These are phyloP conservation scores for Leptinotarsa texana DNA, from an alignment of 1,140 invertebrate species.

Conservation along the genomic window DNA sequence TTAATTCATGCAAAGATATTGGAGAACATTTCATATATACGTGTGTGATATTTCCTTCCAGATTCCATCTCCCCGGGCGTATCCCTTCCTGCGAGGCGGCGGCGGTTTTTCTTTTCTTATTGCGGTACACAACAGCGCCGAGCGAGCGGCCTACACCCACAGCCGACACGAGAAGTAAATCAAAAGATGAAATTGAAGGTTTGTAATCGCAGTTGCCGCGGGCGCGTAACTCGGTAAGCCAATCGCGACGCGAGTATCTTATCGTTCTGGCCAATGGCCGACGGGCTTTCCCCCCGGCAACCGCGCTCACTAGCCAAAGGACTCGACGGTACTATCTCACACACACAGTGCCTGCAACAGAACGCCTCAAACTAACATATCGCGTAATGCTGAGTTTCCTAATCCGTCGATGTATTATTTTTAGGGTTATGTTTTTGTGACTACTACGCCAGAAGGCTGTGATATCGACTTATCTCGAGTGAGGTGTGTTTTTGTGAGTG, in stretches of 20 bases:
- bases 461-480: constrained; percentile 9
- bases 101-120: constrained; percentile 14
- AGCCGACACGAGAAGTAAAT: constrained; percentile 45
- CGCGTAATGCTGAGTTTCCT: constrained; percentile 16
- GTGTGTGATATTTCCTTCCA: constrained; percentile 7
- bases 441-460: constrained; percentile 9
- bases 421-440: constrained; percentile 11
- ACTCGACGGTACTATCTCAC: constrained; percentile 43
- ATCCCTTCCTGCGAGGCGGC: background rate
- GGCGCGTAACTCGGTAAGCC: constrained; percentile 51
- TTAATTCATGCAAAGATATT: constrained; percentile 9
- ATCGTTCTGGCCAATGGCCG: constrained; percentile 51
- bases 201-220: constrained; percentile 49
- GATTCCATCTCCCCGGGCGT: constrained; percentile 10
- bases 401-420: constrained; percentile 7
- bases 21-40: background rate
- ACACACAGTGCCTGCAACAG: constrained; percentile 52
- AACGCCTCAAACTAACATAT: constrained; percentile 45
- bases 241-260: constrained; percentile 45
- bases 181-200: constrained; percentile 53
- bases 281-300: constrained; percentile 48
- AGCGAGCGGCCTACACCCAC: constrained; percentile 42
- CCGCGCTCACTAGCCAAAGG: constrained; percentile 45
- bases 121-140: constrained; percentile 24
- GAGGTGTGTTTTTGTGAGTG: background rate